Evolutionary conservation across 2,888 invertebrate species (phyloP), one percentile per base, ranked within the genome.

Genomic region (Teinopalpus imperialis): DNA sequence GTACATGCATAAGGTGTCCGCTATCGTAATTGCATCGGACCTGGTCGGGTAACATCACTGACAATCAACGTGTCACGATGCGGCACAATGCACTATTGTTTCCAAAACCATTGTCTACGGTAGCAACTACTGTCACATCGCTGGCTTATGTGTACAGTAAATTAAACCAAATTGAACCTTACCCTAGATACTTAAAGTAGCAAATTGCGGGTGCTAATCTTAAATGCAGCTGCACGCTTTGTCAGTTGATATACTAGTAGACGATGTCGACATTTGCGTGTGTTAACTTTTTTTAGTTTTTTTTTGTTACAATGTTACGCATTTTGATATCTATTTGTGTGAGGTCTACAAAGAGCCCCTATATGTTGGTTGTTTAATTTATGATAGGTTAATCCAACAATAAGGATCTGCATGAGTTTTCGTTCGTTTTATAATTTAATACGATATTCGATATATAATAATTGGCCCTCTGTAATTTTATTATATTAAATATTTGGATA

Each of bases 31-130:
- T 27, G 29, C 20, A 51, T 48, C 49, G 24, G 18, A 31, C 18
- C 12, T 24, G 20, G 27, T 18, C 24, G 43, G 45, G 49, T 50
- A 41, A 41, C 36, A 40, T 44, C 36, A 20, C 26, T 35, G 30
- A 43, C 42, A 16, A 30, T 48, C 49, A 18, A 14, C 27, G 37
- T 41, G 40, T 45, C 51, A 54, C 56, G 57, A 51, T 57, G 59
- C 65, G 60, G 57, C 59, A 79, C 79, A 80, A 80, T 79, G 62
- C 67, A 14, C 66, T 50, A 79, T 80, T 80, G 80, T 80, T 64
- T 55, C 36, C 48, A 30, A 51, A 40, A 48, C 66, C 61, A 70
- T 71, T 73, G 77, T 74, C 59, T 55, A 48, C 41, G 47, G 56
- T 43, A 51, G 41, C 31, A 7, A 31, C 36, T n/a, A 29, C 43